phyloP scores from a whole-genome alignment of 2,113 vertebrate species.

The Chelonoidis abingdonii region DNA sequence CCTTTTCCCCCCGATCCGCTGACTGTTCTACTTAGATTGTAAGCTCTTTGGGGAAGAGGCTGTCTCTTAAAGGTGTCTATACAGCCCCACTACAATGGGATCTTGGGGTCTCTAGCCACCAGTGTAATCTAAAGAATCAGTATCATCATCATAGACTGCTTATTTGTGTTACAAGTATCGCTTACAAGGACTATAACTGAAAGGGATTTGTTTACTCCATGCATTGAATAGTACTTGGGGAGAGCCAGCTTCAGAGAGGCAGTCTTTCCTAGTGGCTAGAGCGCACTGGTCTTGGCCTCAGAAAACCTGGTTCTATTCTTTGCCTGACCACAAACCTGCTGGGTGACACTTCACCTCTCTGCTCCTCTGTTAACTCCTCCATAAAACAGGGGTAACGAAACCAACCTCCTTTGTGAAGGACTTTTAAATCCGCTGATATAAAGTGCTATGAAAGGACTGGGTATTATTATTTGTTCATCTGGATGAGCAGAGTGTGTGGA shows the following conservation, averaged over 20 bases:
- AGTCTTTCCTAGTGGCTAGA: neutral
- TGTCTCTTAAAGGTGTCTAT: neutral
- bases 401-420: too few species aligned
- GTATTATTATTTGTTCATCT: neutral
- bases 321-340: neutral
- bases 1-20: neutral
- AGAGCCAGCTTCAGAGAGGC: neutral
- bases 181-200: neutral
- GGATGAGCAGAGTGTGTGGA: neutral
- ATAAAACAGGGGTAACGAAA: neutral
- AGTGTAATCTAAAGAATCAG: rapidly evolving
- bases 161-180: neutral
- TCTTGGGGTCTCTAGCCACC: neutral
- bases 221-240: neutral
- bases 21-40: neutral
- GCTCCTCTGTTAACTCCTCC: neutral
- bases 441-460: neutral
- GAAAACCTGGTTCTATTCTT: neutral
- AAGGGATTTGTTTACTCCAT: neutral
- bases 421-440: neutral
- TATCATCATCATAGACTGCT: rapidly evolving
- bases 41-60: neutral
- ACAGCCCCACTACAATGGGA: neutral
- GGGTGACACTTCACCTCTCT: neutral
- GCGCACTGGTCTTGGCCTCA: neutral